Evolutionary conservation across 2,888 invertebrate species (phyloP).

Genomic region (Scaptomyza reducta): DNA sequence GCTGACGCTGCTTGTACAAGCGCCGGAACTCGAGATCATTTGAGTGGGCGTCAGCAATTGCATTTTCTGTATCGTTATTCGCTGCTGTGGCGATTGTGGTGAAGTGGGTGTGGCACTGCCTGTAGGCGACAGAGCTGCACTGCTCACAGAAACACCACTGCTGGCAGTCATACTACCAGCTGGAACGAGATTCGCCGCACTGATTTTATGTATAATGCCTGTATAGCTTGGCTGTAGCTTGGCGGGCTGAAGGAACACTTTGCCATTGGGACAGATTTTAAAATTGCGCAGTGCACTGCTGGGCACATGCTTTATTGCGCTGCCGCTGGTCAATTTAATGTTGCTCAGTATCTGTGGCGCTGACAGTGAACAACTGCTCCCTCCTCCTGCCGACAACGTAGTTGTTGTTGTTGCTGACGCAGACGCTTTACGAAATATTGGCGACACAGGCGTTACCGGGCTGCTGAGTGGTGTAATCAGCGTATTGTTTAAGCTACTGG

Average conservation of each 20-base stretch:
- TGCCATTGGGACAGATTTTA: constrained; percentile 83
- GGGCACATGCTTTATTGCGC: constrained; percentile 76
- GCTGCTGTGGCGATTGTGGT: constrained; percentile 64
- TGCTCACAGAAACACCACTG: constrained; percentile 13
- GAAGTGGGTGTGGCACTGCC: constrained; percentile 49
- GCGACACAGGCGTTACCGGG: constrained; percentile 45
- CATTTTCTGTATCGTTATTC: constrained; percentile 83
- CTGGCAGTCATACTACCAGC: constrained; percentile 20
- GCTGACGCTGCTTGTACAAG: constrained; percentile 31
- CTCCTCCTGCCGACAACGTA: not conserved
- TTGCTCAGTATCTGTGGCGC: constrained; percentile 77
- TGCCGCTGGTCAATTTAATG: constrained; percentile 73
- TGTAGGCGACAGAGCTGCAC: constrained; percentile 49
- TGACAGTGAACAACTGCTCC: constrained; percentile 31
- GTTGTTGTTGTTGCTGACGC: constrained; percentile 3
- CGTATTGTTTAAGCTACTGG: constrained; percentile 68
- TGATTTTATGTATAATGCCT: constrained; percentile 67
- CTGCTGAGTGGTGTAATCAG: constrained; percentile 62
- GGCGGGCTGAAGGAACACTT: constrained; percentile 82
- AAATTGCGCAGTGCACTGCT: constrained; percentile 80
- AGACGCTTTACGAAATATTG: constrained; percentile 54
- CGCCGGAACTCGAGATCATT: constrained; percentile 55
- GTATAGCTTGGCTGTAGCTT: constrained; percentile 54
- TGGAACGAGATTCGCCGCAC: constrained; percentile 28
- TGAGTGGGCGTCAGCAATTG: constrained; percentile 80